Base-by-base conservation (phyloP, 2,797 vertebrate species). In the Acestrorhynchus altus region DNA sequence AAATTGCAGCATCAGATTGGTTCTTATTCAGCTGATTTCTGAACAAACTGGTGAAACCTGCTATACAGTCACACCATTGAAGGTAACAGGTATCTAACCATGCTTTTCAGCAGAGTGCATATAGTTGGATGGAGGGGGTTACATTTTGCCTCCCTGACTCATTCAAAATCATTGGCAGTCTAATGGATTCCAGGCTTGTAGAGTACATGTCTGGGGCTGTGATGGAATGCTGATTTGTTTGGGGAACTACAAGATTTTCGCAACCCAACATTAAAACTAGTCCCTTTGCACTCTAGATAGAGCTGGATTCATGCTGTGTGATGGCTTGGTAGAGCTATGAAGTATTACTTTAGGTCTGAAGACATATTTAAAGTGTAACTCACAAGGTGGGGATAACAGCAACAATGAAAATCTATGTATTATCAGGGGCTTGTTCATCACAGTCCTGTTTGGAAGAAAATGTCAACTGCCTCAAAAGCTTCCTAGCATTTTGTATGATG, bases 1-100 rank as follows among this genome's bases (percentile, higher is more conserved):
- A 77, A 77, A 81, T 73, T 71, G 70, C 61, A 56, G 65, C 73
- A 73, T 60, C 74, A 77, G 52, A 20, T 31, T 15, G 4, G 59
- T 66, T 56, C 52, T 77, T 57, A 46, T 81, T 63, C 56, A 70
- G 51, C 39, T 8, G 10, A 64, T 46, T 54, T 52, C 42, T 77
- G 71, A 31, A 12, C n/a, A 47, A 54, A 39, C 13, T 20, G 31
- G 44, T 24, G 63, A 42, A 68, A 66, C 20, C 69, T 8, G n/a
- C 42, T 56, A 39, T 24, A 39, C 15, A 42, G 28, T 51, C 13
- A 20, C 39, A 9, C n/a, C 39, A 16, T 16, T 47, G 18, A 56
- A 46, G 12, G 73, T 28, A 40, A 49, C 52, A 69, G 28, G n/a
- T 59, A 59, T 42, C 4, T 16, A 42, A 42, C 26, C 22, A 49